These are phyloP conservation scores for Margarornis squamiger DNA, from an alignment of 2,797 vertebrate species.

Conservation along the genomic window DNA sequence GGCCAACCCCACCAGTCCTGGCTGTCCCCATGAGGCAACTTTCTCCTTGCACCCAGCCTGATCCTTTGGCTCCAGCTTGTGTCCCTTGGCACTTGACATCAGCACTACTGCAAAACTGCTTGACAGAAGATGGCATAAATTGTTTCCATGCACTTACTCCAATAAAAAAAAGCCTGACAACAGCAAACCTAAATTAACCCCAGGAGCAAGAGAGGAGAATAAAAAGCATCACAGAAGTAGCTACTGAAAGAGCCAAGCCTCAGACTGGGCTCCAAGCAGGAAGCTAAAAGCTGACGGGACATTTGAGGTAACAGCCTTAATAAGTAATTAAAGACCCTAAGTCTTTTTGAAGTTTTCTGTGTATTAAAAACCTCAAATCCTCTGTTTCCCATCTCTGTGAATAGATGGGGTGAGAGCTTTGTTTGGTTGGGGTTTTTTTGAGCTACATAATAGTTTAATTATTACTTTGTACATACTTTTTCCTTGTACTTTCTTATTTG, in stretches of 20 bases:
- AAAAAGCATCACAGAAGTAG: background rate
- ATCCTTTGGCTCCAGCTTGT: background rate
- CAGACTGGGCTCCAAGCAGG: background rate
- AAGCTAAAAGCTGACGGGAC: background rate
- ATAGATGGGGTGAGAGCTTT: background rate
- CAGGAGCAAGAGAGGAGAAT: background rate
- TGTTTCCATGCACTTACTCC: background rate
- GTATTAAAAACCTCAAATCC: background rate
- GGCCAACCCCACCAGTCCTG: background rate
- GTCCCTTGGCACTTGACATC: background rate
- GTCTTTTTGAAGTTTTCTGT: background rate
- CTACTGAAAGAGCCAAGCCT: background rate
- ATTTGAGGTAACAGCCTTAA: background rate
- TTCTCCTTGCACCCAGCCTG: background rate
- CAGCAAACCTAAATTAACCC: background rate
- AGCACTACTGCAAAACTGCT: background rate
- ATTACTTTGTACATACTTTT: background rate
- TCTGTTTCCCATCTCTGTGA: background rate
- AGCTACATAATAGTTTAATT: background rate
- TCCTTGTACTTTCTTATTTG: background rate
- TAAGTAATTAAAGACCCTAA: background rate
- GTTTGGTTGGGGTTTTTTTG: background rate
- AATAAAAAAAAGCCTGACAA: background rate
- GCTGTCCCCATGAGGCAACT: background rate
- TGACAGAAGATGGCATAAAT: background rate